These are phyloP conservation scores for Girardia tigrina DNA, from an alignment of 2,888 invertebrate species.

Conservation along the genomic window DNA sequence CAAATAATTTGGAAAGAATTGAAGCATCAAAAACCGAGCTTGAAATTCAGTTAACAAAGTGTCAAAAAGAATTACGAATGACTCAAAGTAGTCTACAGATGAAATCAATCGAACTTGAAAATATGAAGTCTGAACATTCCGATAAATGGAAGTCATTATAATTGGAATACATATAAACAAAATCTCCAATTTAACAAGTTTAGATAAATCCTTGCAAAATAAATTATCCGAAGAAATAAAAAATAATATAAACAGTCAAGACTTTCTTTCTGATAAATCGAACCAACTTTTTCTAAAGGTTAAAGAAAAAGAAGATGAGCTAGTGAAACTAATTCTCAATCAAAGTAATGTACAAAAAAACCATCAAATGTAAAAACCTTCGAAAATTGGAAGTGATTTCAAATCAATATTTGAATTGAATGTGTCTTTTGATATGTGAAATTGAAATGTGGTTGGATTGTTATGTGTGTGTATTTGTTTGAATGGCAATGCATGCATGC, in stretches of 20 bases:
- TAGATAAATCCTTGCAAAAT: neutral
- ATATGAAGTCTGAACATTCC: neutral
- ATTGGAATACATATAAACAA: neutral
- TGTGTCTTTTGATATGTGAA: too few relatives aligned
- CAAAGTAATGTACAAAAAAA: too few relatives aligned
- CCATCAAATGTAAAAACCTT: too few relatives aligned
- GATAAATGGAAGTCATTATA: neutral
- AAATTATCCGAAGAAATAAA: neutral
- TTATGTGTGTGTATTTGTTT: too few relatives aligned
- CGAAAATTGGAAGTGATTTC: too few relatives aligned
- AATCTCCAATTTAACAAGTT: neutral
- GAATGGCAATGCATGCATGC: too few relatives aligned
- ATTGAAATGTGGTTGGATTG: too few relatives aligned
- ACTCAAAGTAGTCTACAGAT: neutral
- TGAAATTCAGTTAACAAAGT: neutral
- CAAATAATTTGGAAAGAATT: slow-evolving; percentile 1
- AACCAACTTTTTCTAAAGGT: neutral
- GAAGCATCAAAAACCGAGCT: neutral
- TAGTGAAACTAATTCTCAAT: too few relatives aligned
- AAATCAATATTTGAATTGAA: too few relatives aligned
- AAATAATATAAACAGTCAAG: neutral
- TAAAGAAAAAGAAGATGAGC: neutral
- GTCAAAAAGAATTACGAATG: neutral
- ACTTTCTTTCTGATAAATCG: neutral
- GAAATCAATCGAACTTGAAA: neutral